A percentile compares a stretch with the other conserved stretches of the same genome.
These are phyloP conservation scores for Lasioglossum zephyrum DNA, from an alignment of 2,888 invertebrate genomes.

Conservation along the genomic window DNA sequence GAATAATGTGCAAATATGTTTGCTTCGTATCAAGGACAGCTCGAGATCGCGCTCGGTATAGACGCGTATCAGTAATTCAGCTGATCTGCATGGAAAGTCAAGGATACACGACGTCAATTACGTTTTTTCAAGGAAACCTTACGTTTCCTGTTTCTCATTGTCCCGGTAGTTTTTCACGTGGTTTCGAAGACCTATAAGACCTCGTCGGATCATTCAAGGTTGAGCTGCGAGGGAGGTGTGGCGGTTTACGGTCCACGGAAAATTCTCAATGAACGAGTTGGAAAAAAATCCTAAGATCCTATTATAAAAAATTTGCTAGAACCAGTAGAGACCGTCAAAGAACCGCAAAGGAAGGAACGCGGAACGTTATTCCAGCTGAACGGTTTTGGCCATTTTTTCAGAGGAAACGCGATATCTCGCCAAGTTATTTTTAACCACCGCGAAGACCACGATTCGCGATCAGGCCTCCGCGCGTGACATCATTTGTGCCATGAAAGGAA, in stretches of 20 bases:
- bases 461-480: conserved; percentile 27
- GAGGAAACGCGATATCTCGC: not conserved
- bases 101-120: not conserved
- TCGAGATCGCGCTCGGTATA: not conserved
- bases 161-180: not conserved
- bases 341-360: too few relatives aligned
- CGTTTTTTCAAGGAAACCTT: conserved; percentile 8
- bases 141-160: conserved; percentile 3
- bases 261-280: not conserved
- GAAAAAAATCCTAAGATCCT: too few relatives aligned
- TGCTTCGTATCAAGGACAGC: not conserved
- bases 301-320: not conserved
- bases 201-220: not conserved
- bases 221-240: not conserved
- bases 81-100: not conserved
- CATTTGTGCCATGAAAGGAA: conserved; percentile 47
- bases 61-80: not conserved
- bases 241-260: not conserved
- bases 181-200: conserved; percentile 8
- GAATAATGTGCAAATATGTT: not conserved
- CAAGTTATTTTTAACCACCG: conserved; percentile 14
- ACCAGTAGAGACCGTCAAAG: not conserved
- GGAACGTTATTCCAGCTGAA: too few relatives aligned
- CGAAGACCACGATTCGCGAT: conserved; percentile 7
- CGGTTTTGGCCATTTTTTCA: not conserved